Evolutionary conservation across 2,888 invertebrate species (phyloP).

Genomic region (Nineta flava): DNA sequence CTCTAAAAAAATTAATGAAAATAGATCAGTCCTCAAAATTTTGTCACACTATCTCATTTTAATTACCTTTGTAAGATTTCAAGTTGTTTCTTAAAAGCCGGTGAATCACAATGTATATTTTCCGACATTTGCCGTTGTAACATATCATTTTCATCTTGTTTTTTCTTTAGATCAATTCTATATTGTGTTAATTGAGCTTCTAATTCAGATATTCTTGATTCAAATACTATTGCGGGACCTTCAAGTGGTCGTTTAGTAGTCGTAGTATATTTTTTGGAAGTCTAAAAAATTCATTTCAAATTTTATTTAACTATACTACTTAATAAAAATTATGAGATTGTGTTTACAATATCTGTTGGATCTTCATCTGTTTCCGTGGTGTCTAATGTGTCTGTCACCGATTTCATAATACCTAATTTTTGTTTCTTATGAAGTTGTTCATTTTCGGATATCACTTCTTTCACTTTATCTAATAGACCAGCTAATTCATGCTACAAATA

Average conservation of each 20-base stretch:
- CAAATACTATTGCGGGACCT: slow-evolving; percentile 67
- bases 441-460: slow-evolving; percentile 73
- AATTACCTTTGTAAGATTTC: slow-evolving; percentile 49
- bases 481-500: slow-evolving; percentile 51
- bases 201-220: slow-evolving; percentile 68
- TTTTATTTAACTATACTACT: background rate
- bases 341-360: slow-evolving; percentile 1
- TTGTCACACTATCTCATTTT: background rate
- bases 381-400: slow-evolving; percentile 45
- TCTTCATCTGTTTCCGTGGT: slow-evolving; percentile 26
- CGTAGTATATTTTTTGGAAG: slow-evolving; percentile 19
- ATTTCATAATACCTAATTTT: slow-evolving; percentile 46
- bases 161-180: slow-evolving; percentile 57
- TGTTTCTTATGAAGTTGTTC: slow-evolving; percentile 65
- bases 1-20: slow-evolving; percentile 27
- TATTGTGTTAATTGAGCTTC: slow-evolving; percentile 70
- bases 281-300: slow-evolving; percentile 4
- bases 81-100: slow-evolving; percentile 49
- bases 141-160: slow-evolving; percentile 48
- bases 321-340: background rate
- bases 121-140: slow-evolving; percentile 27
- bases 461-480: slow-evolving; percentile 62
- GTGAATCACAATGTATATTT: slow-evolving; percentile 31
- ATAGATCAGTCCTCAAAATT: background rate
- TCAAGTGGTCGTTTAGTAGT: slow-evolving; percentile 32